phyloP scores from a whole-genome alignment of 2,888 invertebrate genomes.

The Panzeria rudis region DNA sequence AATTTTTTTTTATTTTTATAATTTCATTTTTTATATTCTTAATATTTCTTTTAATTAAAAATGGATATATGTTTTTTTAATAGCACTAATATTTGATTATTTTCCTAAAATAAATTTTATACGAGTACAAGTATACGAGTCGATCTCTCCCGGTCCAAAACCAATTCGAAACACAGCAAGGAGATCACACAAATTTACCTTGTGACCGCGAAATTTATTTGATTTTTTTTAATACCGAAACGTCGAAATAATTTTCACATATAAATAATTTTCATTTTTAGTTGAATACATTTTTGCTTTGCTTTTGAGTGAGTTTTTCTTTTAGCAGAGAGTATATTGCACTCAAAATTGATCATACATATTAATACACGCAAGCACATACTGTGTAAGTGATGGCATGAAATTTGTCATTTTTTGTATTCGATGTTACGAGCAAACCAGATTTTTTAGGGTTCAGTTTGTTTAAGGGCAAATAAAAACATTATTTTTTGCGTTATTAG shows the following conservation, averaged over 20 bases:
- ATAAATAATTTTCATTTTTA: constrained; percentile 75
- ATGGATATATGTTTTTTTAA: constrained; percentile 57
- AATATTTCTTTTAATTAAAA: constrained; percentile 44
- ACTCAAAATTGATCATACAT: constrained; percentile 52
- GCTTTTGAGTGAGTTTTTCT: constrained; percentile 75
- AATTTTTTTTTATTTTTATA: constrained; percentile 8
- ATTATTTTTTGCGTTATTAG: background rate
- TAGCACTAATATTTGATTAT: constrained; percentile 60
- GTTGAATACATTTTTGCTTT: constrained; percentile 62
- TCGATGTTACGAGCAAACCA: constrained; percentile 41
- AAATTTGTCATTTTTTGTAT: constrained; percentile 66
- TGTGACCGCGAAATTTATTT: constrained; percentile 84
- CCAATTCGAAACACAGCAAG: constrained; percentile 84
- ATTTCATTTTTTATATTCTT: constrained; percentile 38
- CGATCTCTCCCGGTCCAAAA: constrained; percentile 85
- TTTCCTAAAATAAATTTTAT: constrained; percentile 65
- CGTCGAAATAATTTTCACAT: constrained; percentile 76
- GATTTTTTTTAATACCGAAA: constrained; percentile 79
- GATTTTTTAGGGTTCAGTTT: constrained; percentile 7
- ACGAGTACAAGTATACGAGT: constrained; percentile 83
- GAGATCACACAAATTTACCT: constrained; percentile 83
- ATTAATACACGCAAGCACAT: background rate
- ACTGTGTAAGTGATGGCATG: constrained; percentile 15
- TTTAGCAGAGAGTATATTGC: constrained; percentile 26
- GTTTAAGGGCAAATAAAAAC: background rate